phyloP scores from a whole-genome alignment of 2,797 vertebrate genomes.

The Diplodus puntazzo region DNA sequence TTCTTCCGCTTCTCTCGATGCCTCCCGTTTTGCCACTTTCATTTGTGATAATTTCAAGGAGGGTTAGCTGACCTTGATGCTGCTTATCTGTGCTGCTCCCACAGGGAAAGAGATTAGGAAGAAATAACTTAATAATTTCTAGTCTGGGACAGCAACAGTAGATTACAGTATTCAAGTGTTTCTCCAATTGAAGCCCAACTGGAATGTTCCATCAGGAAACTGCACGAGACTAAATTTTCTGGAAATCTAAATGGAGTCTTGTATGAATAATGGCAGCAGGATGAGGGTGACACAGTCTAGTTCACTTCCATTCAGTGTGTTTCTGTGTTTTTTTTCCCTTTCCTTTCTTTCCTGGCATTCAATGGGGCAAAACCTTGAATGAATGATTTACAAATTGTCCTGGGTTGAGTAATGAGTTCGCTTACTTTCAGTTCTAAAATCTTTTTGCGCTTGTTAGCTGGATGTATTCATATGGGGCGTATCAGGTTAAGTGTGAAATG shows the following conservation, averaged over 20 bases:
- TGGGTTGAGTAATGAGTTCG: neutral
- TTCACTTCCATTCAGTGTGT: neutral
- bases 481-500: constrained; percentile 9
- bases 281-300: neutral
- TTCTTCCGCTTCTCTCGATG: neutral
- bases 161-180: constrained; percentile 6
- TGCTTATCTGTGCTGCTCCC: constrained; percentile 14
- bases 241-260: constrained; percentile 18
- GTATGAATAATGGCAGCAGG: constrained; percentile 24
- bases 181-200: neutral
- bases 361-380: neutral
- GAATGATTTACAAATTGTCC: constrained; percentile 36
- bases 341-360: neutral
- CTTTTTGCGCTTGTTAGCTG: neutral
- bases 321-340: neutral
- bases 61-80: constrained; percentile 13
- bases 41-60: neutral
- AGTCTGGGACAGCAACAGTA: neutral
- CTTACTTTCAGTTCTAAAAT: constrained; percentile 17
- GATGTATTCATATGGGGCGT: neutral
- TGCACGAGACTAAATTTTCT: neutral
- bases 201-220: constrained; percentile 45
- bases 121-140: constrained; percentile 10
- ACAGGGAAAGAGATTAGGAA: constrained; percentile 12
- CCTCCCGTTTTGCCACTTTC: neutral